Base-by-base conservation (phyloP, 2,113 vertebrate species). In the Setophaga petechia region DNA sequence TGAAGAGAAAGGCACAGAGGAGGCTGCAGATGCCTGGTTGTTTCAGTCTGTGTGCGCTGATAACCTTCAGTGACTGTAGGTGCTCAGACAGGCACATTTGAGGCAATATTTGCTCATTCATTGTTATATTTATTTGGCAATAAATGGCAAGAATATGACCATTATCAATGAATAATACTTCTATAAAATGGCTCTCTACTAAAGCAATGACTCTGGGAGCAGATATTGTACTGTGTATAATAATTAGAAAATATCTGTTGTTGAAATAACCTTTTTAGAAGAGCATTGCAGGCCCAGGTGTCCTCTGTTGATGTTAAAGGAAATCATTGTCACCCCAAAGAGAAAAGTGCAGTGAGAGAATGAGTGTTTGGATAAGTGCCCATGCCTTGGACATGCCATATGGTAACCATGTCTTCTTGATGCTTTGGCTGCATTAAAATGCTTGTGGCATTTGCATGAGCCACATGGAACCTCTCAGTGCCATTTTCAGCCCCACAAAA, bases 81-180 rank as follows among this genome's bases (percentile, higher is more conserved):
- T 75, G 28, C 62, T 87, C 54, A 66, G 41, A 41, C 14, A 25
- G 7, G 23, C 33, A 66, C 46, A 87, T n/a, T 15, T 13, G 17
- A 23, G 4, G 44, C 28, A 89, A 65, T 61, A 87, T 39, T 84
- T 91, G 66, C 44, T 73, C 81, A 59, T 69, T 89, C 88, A 67
- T 21, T 85, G 35, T 39, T 77, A 37, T 59, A 92, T 83, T 87
- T 95, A 90, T 91, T 90, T 92, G 51, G 35, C 67, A 93, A 83
- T 77, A 83, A 43, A 9, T 10, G 27, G 75, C 51, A 88, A 73
- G 78, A 88, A 80, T 80, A 44, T n/a, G 31, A 74, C 72, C 35
- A 65, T 76, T 93, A 93, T 35, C 67, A 78, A 24, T 81, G 82
- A 94, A 62, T 77, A 93, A 94, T 91, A 55, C 51, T 44, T 93